Evolutionary conservation across 2,113 vertebrate species (phyloP).

Genomic region (Phalacrocorax aristotelis): DNA sequence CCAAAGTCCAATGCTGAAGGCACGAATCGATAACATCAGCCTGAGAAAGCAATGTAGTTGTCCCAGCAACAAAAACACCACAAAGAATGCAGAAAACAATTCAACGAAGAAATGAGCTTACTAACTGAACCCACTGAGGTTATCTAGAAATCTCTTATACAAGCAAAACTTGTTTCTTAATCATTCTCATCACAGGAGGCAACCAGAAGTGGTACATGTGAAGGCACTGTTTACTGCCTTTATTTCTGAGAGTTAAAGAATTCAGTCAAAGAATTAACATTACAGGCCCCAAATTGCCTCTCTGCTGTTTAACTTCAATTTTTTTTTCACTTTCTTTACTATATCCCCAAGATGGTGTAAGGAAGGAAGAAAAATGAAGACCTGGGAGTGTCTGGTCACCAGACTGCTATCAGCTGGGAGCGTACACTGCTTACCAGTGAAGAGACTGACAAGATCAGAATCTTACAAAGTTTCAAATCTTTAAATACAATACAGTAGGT

Average conservation of each 20-base stretch:
- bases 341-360: neutral
- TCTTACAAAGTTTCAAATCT: neutral
- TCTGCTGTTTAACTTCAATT: neutral
- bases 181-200: neutral
- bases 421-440: neutral
- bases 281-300: neutral
- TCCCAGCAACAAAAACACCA: neutral
- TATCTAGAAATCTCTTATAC: neutral
- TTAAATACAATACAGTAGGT: neutral
- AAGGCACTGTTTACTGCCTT: neutral
- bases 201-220: fast-evolving
- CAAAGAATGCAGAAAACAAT: neutral
- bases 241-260: neutral
- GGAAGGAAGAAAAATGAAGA: neutral
- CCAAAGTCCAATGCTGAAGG: neutral
- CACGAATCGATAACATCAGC: neutral
- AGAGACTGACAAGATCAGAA: neutral
- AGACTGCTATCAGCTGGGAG: neutral
- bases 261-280: neutral
- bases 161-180: neutral
- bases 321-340: neutral
- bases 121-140: neutral
- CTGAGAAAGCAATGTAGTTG: neutral
- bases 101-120: neutral
- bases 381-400: neutral